These are phyloP conservation scores for Pardosa pseudoannulata DNA, from an alignment of 2,888 invertebrate species.

Conservation along the genomic window DNA sequence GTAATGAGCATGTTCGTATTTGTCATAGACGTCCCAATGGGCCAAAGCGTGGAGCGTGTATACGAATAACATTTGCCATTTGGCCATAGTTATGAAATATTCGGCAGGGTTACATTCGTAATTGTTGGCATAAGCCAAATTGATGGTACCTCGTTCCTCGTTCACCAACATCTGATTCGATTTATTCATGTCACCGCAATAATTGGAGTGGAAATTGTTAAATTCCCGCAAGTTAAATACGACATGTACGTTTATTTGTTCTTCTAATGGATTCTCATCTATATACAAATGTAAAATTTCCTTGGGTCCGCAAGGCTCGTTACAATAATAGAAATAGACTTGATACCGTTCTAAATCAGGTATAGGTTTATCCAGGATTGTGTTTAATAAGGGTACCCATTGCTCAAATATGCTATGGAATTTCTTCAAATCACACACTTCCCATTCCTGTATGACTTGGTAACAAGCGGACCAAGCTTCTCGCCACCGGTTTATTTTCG, in stretches of 20 bases:
- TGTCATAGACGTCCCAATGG: slow-evolving; percentile 39
- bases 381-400: slow-evolving; percentile 24
- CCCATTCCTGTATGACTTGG: background rate
- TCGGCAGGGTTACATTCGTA: slow-evolving; percentile 3
- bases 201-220: background rate
- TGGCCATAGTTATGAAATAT: background rate
- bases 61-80: slow-evolving; percentile 24
- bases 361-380: slow-evolving; percentile 18
- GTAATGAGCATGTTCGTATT: slow-evolving; percentile 25
- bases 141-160: slow-evolving; percentile 27
- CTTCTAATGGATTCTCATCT: background rate
- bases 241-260: background rate
- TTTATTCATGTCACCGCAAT: background rate
- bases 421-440: background rate
- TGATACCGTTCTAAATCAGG: slow-evolving; percentile 7
- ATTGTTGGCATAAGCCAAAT: background rate
- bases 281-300: slow-evolving; percentile 24
- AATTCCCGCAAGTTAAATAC: slow-evolving; percentile 38
- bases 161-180: slow-evolving; percentile 10
- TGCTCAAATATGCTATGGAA: slow-evolving; percentile 17
- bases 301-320: slow-evolving; percentile 13
- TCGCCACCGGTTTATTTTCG: background rate
- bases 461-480: slow-evolving; percentile 29
- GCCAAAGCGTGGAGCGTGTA: slow-evolving; percentile 24
- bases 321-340: slow-evolving; percentile 17